Conservation (phyloP, 1,140 invertebrate species). For the Eumeta japonica region DNA sequence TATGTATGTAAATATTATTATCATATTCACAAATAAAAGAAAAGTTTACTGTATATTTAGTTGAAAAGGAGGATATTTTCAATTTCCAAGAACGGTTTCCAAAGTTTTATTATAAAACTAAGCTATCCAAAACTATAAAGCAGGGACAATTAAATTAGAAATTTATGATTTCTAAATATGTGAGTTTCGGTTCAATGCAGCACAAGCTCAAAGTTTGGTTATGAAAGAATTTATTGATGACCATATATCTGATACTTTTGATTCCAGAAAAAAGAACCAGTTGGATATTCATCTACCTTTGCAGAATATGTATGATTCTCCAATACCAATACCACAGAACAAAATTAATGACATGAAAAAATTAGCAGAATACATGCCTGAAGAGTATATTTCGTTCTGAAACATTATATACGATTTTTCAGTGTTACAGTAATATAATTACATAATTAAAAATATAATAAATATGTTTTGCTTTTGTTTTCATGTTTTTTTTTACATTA, state of each 20-base stretch:
- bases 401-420: too few relatives aligned
- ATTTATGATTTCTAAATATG: conserved; percentile 1
- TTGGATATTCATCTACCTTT: too few relatives aligned
- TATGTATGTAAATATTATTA: too few relatives aligned
- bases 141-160: neutral
- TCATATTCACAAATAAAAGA: neutral
- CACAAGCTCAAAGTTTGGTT: neutral
- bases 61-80: neutral
- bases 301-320: conserved; percentile 1
- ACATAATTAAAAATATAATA: neutral
- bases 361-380: neutral
- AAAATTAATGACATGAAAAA: neutral
- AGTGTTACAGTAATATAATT: neutral
- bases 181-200: conserved; percentile 1
- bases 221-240: neutral
- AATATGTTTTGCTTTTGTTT: neutral
- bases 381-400: neutral
- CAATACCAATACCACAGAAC: too few relatives aligned
- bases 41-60: conserved; percentile 1
- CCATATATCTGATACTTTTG: too few relatives aligned
- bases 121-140: conserved; percentile 1
- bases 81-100: neutral
- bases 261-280: neutral
- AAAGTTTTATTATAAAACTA: neutral
- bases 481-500: neutral